These are phyloP conservation scores for Drosophila yakuba DNA, from an alignment of 1,140 invertebrate genomes.

Conservation along the genomic window DNA sequence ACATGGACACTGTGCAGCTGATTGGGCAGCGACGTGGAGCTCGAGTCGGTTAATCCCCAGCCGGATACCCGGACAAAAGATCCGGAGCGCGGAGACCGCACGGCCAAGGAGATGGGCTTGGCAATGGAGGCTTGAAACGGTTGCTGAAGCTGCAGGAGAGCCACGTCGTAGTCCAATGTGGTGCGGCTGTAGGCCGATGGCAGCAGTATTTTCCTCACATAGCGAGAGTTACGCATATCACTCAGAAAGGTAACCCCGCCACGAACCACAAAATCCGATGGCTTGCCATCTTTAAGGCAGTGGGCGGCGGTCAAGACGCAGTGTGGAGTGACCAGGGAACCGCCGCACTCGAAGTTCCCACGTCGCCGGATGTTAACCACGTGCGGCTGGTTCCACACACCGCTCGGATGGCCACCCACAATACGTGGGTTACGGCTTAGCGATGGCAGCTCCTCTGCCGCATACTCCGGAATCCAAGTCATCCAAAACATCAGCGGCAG, in stretches of 20 bases:
- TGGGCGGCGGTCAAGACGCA: slow-evolving; percentile 81
- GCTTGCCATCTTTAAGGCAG: slow-evolving; percentile 46
- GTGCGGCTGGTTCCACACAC: slow-evolving; percentile 58
- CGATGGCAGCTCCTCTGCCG: background rate
- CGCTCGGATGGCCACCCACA: slow-evolving; percentile 62
- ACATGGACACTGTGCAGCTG: slow-evolving; percentile 68
- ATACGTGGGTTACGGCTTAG: slow-evolving; percentile 50
- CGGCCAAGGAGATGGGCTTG: slow-evolving; percentile 46
- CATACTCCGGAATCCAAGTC: background rate
- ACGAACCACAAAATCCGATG: slow-evolving; percentile 66
- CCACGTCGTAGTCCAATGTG: slow-evolving; percentile 69
- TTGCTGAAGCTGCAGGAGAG: slow-evolving; percentile 57
- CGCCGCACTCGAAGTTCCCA: slow-evolving; percentile 69
- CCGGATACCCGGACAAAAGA: slow-evolving; percentile 57
- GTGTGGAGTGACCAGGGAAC: slow-evolving; percentile 58
- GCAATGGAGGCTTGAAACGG: slow-evolving; percentile 45
- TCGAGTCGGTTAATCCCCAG: slow-evolving; percentile 64
- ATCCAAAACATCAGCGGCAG: slow-evolving; percentile 8
- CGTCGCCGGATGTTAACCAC: slow-evolving; percentile 69
- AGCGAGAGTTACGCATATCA: slow-evolving; percentile 61
- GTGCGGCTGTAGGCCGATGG: slow-evolving; percentile 46
- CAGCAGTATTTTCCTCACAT: slow-evolving; percentile 49
- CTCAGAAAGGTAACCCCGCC: slow-evolving; percentile 64
- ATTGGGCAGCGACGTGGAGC: slow-evolving; percentile 49
- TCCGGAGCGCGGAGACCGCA: slow-evolving; percentile 30